Evolutionary conservation across 2,797 vertebrate genomes (phyloP).

Genomic region (Manis javanica): DNA sequence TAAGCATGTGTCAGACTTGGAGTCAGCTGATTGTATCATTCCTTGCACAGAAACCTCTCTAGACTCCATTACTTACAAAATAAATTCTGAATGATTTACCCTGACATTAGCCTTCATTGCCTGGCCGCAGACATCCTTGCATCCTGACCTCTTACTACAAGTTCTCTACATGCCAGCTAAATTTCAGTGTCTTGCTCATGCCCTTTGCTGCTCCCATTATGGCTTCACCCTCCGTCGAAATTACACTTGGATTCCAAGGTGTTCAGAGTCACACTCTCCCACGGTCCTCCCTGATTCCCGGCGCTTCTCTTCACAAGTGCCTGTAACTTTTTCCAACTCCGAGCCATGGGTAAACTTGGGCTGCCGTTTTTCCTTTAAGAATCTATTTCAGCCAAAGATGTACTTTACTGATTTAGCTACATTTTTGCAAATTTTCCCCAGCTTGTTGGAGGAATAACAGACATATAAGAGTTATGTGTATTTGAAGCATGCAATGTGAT

Average conservation of each 20-base stretch:
- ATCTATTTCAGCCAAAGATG: neutral
- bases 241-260: neutral
- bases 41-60: neutral
- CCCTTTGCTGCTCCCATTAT: neutral
- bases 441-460: neutral
- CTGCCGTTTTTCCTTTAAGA: neutral
- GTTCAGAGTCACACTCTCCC: neutral
- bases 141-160: neutral
- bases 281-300: neutral
- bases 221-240: neutral
- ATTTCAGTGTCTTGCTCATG: fast-evolving
- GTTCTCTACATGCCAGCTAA: neutral
- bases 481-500: neutral
- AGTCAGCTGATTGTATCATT: conserved; percentile 46
- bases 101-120: conserved; percentile 49
- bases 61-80: conserved; percentile 35
- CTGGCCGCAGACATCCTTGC: neutral
- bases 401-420: neutral
- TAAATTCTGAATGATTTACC: conserved; percentile 51
- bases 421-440: neutral
- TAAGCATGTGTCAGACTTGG: conserved; percentile 64
- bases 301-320: neutral
- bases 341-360: neutral
- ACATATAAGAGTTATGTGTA: neutral
- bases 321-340: neutral